Percentiles rank a stretch among this genome's conserved stretches.
Evolutionary conservation across 2,797 vertebrate genomes (phyloP).

Genomic region (Distichodus sexfasciatus): DNA sequence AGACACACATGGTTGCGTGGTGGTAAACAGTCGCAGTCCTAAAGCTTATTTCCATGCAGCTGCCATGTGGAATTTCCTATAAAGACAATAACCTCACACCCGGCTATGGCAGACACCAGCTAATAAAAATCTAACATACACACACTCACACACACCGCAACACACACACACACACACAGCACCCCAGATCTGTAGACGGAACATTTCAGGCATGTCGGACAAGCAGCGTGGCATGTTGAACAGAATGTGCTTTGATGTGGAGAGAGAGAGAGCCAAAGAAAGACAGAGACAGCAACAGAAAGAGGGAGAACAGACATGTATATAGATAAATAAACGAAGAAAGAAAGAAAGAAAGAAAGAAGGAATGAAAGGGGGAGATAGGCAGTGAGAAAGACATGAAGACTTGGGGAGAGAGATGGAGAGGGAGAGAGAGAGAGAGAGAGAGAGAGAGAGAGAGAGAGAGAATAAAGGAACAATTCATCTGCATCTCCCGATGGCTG

Average conservation of each 20-base stretch:
- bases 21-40: neutral
- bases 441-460: conserved; percentile 15
- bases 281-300: neutral
- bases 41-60: neutral
- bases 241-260: conserved; percentile 22
- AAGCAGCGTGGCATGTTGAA: neutral
- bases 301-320: too few relatives aligned
- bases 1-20: neutral
- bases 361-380: conserved; percentile 17
- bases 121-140: conserved; percentile 1
- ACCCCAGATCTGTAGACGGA: too few relatives aligned
- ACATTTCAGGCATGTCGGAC: conserved; percentile 9
- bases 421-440: neutral
- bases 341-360: neutral
- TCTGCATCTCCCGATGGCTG: conserved; percentile 30
- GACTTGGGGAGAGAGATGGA: conserved; percentile 13
- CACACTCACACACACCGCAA: too few relatives aligned
- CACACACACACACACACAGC: too few relatives aligned
- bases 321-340: too few relatives aligned
- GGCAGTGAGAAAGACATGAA: too few relatives aligned
- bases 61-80: neutral
- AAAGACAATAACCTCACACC: neutral
- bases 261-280: neutral
- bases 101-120: neutral
- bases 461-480: conserved; percentile 56